phyloP scores from a whole-genome alignment of 2,888 invertebrate species.

The Masnerella sp. region DNA sequence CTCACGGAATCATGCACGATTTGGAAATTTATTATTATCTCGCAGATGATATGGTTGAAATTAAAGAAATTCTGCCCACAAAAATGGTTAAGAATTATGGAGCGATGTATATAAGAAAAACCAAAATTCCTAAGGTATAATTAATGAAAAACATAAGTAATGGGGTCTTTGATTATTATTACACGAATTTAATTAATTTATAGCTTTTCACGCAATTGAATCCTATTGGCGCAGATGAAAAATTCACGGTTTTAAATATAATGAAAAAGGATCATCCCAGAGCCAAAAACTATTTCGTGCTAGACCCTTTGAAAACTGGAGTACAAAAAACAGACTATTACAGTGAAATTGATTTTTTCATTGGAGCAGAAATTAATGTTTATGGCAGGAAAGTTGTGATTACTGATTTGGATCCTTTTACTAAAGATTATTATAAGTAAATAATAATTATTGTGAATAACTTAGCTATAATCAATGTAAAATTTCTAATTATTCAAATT shows the following conservation, averaged over 20 bases:
- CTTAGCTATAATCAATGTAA: background rate
- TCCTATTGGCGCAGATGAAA: conserved; percentile 78
- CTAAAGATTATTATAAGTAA: conserved; percentile 87
- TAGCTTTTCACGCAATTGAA: conserved; percentile 67
- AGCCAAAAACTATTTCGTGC: conserved; percentile 79
- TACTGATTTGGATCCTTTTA: conserved; percentile 91
- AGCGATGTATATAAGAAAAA: conserved; percentile 86
- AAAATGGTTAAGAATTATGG: conserved; percentile 86
- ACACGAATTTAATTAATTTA: conserved; percentile 10
- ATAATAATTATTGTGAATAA: conserved; percentile 1
- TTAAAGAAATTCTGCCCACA: conserved; percentile 85
- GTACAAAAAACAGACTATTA: conserved; percentile 79
- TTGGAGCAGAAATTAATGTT: conserved; percentile 89
- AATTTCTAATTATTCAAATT: no score
- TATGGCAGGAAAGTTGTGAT: conserved; percentile 89
- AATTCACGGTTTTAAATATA: conserved; percentile 82
- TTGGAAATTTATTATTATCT: conserved; percentile 91
- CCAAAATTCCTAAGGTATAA: conserved; percentile 84
- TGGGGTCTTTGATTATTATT: no score
- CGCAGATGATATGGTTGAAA: conserved; percentile 92
- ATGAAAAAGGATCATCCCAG: conserved; percentile 79
- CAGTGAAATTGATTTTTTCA: conserved; percentile 86
- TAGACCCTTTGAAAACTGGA: conserved; percentile 81
- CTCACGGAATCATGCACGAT: conserved; percentile 87
- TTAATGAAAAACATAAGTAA: conserved; percentile 12